phyloP scores from a whole-genome alignment of 2,113 vertebrate genomes.

The Himantopus leucocephalus region DNA sequence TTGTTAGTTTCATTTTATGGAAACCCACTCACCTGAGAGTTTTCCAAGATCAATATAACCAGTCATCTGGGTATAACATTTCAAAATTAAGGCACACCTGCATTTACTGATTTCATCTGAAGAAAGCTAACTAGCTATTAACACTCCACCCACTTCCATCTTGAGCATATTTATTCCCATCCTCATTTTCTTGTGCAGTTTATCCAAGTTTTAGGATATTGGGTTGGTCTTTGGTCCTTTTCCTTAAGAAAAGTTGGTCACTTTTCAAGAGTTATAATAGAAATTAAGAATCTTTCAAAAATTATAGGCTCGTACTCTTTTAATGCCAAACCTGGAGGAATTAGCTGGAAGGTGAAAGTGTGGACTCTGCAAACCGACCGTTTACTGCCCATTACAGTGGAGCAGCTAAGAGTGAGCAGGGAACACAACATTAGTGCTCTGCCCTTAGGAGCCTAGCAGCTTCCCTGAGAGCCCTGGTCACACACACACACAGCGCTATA shows the following conservation, averaged over 20 bases:
- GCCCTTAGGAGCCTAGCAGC: background rate
- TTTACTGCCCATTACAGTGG: background rate
- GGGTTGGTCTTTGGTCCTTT: background rate
- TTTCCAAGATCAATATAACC: background rate
- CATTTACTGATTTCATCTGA: background rate
- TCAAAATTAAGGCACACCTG: background rate
- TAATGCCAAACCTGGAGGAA: background rate
- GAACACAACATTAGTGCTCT: background rate
- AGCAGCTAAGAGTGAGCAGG: background rate
- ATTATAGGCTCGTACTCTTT: background rate
- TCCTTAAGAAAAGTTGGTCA: background rate
- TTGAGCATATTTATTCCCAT: background rate
- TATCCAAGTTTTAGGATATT: background rate
- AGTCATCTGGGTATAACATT: background rate
- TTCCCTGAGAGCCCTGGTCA: background rate
- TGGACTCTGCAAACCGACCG: background rate
- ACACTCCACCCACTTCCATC: background rate
- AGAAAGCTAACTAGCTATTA: background rate
- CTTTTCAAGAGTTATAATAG: background rate
- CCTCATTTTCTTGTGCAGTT: background rate
- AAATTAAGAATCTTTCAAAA: background rate
- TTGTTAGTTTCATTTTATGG: background rate
- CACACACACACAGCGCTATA: accelerated
- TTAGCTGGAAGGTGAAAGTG: background rate
- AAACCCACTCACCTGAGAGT: background rate